phyloP scores from a whole-genome alignment of 1,140 invertebrate species.

The Plodia interpunctella region DNA sequence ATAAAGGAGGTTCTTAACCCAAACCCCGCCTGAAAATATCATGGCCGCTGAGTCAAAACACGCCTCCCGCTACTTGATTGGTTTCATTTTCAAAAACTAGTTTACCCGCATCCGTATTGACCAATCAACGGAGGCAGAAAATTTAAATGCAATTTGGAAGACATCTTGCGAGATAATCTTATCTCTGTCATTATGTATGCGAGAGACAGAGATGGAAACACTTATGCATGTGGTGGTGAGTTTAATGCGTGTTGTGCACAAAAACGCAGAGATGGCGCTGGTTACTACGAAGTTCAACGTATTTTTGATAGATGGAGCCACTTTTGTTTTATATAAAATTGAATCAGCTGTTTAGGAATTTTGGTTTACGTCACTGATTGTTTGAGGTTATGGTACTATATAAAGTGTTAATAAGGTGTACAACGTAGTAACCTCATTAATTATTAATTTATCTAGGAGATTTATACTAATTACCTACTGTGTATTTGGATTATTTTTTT shows the following conservation, averaged over 20 bases:
- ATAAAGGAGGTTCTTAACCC: conserved; percentile 67
- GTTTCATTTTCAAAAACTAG: conserved; percentile 41
- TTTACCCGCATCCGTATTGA: conserved; percentile 36
- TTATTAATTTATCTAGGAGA: no score
- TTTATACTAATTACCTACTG: no score
- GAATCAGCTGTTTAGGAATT: conserved; percentile 1
- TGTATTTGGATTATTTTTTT: no score
- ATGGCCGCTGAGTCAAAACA: conserved; percentile 54
- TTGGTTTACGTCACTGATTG: no score
- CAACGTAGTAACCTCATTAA: no score
- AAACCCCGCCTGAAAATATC: conserved; percentile 63
- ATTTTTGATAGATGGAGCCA: conserved; percentile 35
- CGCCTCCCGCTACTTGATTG: conserved; percentile 48
- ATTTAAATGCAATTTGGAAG: conserved; percentile 46
- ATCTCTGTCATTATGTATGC: conserved; percentile 40
- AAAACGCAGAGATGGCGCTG: conserved; percentile 50
- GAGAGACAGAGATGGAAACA: conserved; percentile 41
- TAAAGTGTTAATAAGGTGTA: no score
- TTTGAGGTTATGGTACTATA: no score
- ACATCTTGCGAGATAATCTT: conserved; percentile 34
- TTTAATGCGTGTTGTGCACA: conserved; percentile 18
- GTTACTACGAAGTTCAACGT: conserved; percentile 31
- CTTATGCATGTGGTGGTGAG: conserved; percentile 30
- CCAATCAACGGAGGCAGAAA: conserved; percentile 55
- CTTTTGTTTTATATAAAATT: conserved; percentile 6